These are phyloP conservation scores for Fukomys damarensis DNA, from an alignment of 2,113 vertebrate species.

Conservation along the genomic window DNA sequence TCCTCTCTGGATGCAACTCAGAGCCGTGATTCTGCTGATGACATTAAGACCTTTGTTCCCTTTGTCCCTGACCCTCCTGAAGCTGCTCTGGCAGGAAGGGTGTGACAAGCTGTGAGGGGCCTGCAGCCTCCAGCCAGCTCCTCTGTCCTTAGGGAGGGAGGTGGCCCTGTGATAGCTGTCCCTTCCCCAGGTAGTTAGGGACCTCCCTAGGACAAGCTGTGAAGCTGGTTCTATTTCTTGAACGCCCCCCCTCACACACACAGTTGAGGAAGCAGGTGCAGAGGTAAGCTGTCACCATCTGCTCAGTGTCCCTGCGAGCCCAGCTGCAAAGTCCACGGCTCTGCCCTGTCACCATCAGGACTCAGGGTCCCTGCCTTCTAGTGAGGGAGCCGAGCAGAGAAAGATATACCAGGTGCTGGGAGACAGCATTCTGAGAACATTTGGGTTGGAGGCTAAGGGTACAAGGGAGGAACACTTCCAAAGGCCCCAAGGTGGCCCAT, in stretches of 20 bases:
- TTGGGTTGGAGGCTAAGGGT: background rate
- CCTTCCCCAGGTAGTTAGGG: background rate
- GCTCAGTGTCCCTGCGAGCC: background rate
- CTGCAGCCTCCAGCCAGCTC: background rate
- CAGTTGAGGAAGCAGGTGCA: too few relatives aligned
- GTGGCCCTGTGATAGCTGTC: background rate
- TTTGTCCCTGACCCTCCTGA: background rate
- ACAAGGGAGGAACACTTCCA: background rate
- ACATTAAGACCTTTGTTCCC: background rate
- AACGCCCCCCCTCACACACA: too few relatives aligned
- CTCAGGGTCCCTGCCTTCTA: background rate
- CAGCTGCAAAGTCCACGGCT: background rate
- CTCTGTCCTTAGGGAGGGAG: background rate
- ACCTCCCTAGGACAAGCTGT: background rate
- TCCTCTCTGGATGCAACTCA: background rate
- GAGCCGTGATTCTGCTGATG: background rate
- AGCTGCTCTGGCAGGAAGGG: background rate
- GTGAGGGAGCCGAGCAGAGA: background rate
- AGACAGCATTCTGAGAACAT: background rate
- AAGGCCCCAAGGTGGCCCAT: background rate
- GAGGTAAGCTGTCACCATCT: background rate
- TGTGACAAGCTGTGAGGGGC: background rate
- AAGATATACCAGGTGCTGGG: background rate
- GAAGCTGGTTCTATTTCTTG: background rate
- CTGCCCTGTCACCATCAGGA: background rate